phyloP scores from a whole-genome alignment of 2,113 vertebrate species.

The Lepus europaeus region DNA sequence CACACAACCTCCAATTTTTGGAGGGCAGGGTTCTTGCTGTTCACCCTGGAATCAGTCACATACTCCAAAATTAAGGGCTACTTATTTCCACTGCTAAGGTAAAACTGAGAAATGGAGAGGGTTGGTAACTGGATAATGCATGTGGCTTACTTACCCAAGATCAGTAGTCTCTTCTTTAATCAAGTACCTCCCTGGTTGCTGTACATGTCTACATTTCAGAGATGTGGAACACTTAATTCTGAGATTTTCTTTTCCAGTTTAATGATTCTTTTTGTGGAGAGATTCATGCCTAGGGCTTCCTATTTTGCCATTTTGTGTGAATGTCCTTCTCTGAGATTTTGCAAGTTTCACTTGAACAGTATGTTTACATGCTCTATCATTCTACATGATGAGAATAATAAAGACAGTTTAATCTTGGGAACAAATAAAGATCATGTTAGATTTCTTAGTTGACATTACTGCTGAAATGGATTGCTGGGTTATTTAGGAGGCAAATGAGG shows the following conservation, averaged over 20 bases:
- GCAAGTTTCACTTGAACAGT: not conserved
- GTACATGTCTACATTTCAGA: not conserved
- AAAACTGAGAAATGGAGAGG: fast-evolving
- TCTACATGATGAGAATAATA: not conserved
- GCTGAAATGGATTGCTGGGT: not conserved
- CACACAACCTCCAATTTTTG: not conserved
- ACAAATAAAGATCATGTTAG: not conserved
- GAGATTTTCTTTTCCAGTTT: not conserved
- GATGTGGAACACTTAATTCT: not conserved
- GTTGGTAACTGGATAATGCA: not conserved
- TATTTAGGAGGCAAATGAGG: not conserved
- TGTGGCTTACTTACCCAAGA: not conserved
- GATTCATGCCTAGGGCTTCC: not conserved
- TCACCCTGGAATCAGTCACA: not conserved
- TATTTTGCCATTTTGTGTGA: not conserved
- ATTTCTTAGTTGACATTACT: not conserved
- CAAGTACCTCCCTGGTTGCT: not conserved
- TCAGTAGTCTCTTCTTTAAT: not conserved
- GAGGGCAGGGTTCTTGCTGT: not conserved
- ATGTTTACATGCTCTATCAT: not conserved
- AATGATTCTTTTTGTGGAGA: not conserved
- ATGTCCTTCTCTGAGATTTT: not conserved
- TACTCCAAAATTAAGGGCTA: not conserved
- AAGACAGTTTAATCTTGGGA: not conserved
- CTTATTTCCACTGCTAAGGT: not conserved